Base-by-base conservation (phyloP, 2,797 vertebrate species). In the Pempheris klunzingeri region DNA sequence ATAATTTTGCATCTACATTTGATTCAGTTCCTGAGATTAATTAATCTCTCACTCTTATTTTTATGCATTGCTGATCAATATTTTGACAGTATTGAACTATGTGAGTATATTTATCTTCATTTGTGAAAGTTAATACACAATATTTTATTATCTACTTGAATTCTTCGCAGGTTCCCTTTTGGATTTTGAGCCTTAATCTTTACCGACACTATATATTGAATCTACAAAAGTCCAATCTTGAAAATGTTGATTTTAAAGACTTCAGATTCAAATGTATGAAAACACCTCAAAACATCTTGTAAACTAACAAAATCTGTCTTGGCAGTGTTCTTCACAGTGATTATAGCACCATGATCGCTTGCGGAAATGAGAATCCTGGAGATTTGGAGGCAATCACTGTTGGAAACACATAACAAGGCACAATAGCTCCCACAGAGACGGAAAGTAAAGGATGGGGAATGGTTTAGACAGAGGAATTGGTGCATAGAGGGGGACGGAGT, bases 401-500 rank as follows among this genome's bases (percentile, higher is more conserved):
- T 72, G 49, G 66, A 84, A 78, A 71, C 59, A 1, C 67, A 82
- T 64, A 90, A 89, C 73, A 44, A 88, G 78, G 76, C 74, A 50
- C 53, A 72, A 83, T 74, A 28, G 81, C 74, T 71, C 72, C 55
- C 36, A 52, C 74, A 68, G 77, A 81, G 85, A 46, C 63, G 54
- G 57, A 64, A 58, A 60, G 41, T 71, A 55, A 69, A 77, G 70
- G 74, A 78, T 41, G 39, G 77, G 22, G 70, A 81, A 83, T 57
- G 81, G 63, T 82, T 90, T 58, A 80, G 84, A 86, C 80, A 72
- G 77, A 85, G 65, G 80, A 86, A 64, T 85, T 52, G 77, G 81
- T 86, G 88, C 80, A 87, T 78, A 32, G 81, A 84, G 77, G 81
- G 77, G 71, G 87, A 82, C 82, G 44, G 77, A 74, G 87, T 79